Evolutionary conservation across 1,140 invertebrate genomes (phyloP), one percentile per base, ranked within the genome.

Genomic region (Drosophila parabipectinata): DNA sequence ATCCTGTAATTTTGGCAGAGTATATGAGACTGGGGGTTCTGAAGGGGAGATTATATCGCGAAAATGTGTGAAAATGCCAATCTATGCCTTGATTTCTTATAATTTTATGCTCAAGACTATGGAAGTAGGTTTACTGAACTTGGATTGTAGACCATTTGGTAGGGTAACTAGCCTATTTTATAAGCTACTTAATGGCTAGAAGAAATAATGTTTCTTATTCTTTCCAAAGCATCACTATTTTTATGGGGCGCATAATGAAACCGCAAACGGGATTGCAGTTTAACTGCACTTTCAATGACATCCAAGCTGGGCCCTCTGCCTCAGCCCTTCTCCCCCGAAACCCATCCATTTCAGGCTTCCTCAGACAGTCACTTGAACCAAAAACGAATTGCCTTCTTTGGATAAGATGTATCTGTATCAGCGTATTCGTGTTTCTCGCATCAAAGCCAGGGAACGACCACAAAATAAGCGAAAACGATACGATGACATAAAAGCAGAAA

Each of bases 201-300:
- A 30, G 45, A n/a, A 21, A 37, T 26, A 75, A 74, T 63, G 61
- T 75, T 75, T 21, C 60, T 64, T 56, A 64, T 37, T 57, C 41
- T 64, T 76, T 51, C 41, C 14, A 18, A 0, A 34, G 55, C 21
- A 67, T 50, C 15, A 28, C 18, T 32, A 41, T 53, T 87, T 88
- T 88, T 88, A 88, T 82, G 83, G 47, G 45, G 66, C 48, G 58
- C 78, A 57, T 87, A 87, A 87, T 87, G 83, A 87, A 87, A 75
- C 72, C 67, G 82, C 69, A 69, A 79, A 79, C 82, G 72, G 59
- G 50, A 82, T 87, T 88, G 78, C 74, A 87, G 83, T 88, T 87
- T 67, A 88, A 82, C 78, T 88, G 82, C 83, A 88, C 78, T 87
- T 85, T 75, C 74, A 78, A 87, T 81, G 63, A 75, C 72, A 69